Conservation (phyloP, 2,797 vertebrate species). For the Galago senegalensis region DNA sequence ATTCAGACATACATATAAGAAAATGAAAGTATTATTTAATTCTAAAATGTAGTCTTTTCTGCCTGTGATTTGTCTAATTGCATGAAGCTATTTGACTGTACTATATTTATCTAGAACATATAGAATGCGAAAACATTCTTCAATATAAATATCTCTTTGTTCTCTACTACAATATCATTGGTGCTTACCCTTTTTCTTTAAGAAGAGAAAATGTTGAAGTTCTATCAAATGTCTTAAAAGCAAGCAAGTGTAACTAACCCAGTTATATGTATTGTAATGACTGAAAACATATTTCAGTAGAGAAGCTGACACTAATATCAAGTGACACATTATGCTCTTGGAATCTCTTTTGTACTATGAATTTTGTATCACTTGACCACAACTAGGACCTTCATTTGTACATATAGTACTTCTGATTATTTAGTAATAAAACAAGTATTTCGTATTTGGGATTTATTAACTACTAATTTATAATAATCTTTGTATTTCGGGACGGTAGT, state of each 20-base stretch:
- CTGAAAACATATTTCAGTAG: background rate
- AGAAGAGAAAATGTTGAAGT: background rate
- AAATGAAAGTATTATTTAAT: background rate
- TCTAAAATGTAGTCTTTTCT: background rate
- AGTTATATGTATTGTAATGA: background rate
- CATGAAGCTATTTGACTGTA: background rate
- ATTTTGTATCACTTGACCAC: background rate
- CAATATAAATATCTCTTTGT: background rate
- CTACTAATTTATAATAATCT: conserved; percentile 40
- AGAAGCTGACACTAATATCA: background rate
- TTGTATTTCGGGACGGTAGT: background rate
- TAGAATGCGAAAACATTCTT: background rate
- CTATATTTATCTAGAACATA: background rate
- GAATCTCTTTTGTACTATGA: background rate
- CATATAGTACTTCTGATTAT: background rate
- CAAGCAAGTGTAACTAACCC: background rate
- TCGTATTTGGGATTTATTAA: conserved; percentile 17
- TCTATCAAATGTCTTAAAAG: background rate
- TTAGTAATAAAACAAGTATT: background rate
- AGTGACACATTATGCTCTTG: background rate
- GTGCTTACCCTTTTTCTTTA: background rate
- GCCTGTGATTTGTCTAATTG: background rate
- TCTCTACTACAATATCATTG: background rate
- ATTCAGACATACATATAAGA: background rate
- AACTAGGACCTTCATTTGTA: background rate